Percentiles rank a stretch among this genome's conserved stretches.
Conservation (phyloP, 2,113 vertebrate genomes). For the Rallus limicola region DNA sequence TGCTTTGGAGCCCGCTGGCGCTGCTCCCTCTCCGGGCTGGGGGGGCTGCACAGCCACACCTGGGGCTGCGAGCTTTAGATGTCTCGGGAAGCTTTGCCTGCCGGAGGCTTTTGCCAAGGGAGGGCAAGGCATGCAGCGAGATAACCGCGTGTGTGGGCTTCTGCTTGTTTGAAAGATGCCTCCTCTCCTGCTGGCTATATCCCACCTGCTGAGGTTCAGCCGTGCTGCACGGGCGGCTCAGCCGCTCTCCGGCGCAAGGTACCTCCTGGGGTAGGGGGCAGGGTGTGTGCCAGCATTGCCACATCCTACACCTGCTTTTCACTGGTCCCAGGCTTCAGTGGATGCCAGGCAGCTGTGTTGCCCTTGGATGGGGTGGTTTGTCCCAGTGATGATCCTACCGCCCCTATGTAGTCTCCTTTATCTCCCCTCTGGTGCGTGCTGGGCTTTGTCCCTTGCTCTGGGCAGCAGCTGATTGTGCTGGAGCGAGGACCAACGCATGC, state of each 20-base stretch:
- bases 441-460: neutral
- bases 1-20: neutral
- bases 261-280: neutral
- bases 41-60: neutral
- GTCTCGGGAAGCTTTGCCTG: neutral
- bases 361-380: rapidly evolving
- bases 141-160: neutral
- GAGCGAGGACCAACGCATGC: neutral
- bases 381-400: rapidly evolving
- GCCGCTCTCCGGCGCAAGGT: neutral
- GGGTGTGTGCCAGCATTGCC: rapidly evolving
- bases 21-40: neutral
- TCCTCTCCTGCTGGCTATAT: neutral
- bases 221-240: neutral
- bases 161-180: neutral
- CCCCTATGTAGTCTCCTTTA: neutral
- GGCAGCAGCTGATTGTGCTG: neutral
- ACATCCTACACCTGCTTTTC: neutral
- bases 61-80: neutral
- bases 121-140: neutral
- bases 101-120: neutral
- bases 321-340: neutral
- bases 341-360: neutral
- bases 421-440: neutral
- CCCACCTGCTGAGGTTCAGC: neutral